Percentiles rank a stretch among this genome's conserved stretches.
phyloP scores from a whole-genome alignment of 2,888 invertebrate species.

The Volucella zonaria region DNA sequence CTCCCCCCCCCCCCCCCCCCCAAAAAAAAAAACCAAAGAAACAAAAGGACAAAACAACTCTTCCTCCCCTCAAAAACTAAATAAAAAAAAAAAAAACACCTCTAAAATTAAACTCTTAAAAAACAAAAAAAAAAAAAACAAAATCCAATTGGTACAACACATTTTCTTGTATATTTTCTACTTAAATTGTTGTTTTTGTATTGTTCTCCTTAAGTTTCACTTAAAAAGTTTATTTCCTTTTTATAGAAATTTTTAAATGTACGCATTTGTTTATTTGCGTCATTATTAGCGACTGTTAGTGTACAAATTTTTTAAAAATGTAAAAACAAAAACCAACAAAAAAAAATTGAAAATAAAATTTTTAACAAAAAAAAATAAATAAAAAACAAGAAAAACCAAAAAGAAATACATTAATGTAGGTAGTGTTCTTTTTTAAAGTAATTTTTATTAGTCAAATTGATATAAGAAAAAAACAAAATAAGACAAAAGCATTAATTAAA shows the following conservation, averaged over 20 bases:
- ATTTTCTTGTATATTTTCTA: conserved; percentile 37
- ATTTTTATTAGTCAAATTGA: conserved; percentile 74
- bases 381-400: conserved; percentile 26
- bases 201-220: conserved; percentile 5
- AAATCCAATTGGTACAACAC: conserved; percentile 63
- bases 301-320: conserved; percentile 71
- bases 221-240: conserved; percentile 38
- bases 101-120: conserved; percentile 16
- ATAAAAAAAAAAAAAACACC: conserved; percentile 36
- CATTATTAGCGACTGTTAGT: conserved; percentile 74
- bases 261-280: conserved; percentile 73
- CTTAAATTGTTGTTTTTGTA: conserved; percentile 24
- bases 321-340: conserved; percentile 34
- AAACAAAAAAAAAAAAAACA: conserved; percentile 71
- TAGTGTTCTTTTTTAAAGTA: conserved; percentile 74
- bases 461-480: conserved; percentile 34
- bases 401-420: conserved; percentile 63
- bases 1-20: no score
- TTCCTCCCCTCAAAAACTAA: conserved; percentile 54
- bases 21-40: conserved; percentile 59
- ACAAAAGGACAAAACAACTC: conserved; percentile 8
- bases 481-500: conserved; percentile 27
- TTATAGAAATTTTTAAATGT: conserved; percentile 68
- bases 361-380: conserved; percentile 20
- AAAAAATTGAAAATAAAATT: conserved; percentile 44